Evolutionary conservation across 2,113 vertebrate species (phyloP).

Genomic region (Osmerus eperlanus): DNA sequence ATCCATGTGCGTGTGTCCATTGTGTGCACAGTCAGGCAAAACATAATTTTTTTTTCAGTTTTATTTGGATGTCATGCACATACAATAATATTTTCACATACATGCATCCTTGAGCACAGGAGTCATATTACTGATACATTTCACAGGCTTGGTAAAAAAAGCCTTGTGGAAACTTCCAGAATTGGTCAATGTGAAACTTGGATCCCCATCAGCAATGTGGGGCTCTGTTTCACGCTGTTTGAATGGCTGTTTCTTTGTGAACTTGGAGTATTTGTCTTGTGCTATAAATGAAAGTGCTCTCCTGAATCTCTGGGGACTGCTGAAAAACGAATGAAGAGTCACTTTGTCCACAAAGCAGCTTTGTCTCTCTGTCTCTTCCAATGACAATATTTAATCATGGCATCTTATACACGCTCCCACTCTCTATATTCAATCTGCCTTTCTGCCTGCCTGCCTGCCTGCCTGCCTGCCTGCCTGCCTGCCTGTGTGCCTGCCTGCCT

Average conservation of each 20-base stretch:
- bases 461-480: background rate
- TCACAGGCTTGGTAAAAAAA: too few species aligned
- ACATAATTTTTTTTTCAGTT: background rate
- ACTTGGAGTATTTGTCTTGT: conserved; percentile 16
- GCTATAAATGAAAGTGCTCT: conserved; percentile 23
- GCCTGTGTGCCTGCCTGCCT: background rate
- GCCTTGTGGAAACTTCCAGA: background rate
- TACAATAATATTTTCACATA: too few species aligned
- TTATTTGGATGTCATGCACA: background rate
- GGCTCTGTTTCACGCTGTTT: background rate
- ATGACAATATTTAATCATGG: conserved; percentile 19
- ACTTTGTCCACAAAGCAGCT: conserved; percentile 25
- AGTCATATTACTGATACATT: too few species aligned
- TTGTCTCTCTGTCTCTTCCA: conserved; percentile 12
- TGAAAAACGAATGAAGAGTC: conserved; percentile 25
- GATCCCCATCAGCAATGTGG: background rate
- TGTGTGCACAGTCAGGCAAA: background rate
- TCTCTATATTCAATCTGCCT: conserved; percentile 5
- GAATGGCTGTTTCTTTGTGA: background rate
- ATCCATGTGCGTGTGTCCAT: background rate
- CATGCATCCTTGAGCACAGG: too few species aligned
- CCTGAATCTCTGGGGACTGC: background rate
- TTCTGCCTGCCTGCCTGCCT: background rate
- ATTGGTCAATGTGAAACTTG: conserved; percentile 20
- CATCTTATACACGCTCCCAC: background rate